These are phyloP conservation scores for Theonella swinhoei DNA, from an alignment of 37 sponge, comb jelly and placozoan genomes.

Conservation along the genomic window DNA sequence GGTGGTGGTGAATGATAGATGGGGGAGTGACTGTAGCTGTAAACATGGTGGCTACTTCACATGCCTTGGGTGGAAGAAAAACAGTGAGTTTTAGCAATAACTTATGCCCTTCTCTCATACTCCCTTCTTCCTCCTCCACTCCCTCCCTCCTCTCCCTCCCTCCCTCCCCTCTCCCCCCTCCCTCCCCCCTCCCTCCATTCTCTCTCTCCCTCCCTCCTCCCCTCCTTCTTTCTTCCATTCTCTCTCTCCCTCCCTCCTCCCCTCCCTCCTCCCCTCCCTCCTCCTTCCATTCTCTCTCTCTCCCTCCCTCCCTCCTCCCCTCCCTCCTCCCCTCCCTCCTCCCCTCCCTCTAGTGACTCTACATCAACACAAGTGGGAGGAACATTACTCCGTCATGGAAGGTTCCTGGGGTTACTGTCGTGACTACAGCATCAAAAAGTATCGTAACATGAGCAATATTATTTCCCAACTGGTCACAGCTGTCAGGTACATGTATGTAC, in stretches of 20 bases:
- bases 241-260: not conserved
- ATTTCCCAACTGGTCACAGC: slow-evolving; percentile 62
- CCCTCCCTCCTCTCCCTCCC: too few relatives aligned
- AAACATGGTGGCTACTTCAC: slow-evolving; percentile 76
- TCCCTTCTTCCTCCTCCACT: too few relatives aligned
- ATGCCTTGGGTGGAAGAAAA: slow-evolving; percentile 44
- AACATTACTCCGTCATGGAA: slow-evolving; percentile 62
- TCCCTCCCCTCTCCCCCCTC: not conserved
- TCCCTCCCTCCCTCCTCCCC: too few relatives aligned
- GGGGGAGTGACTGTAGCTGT: slow-evolving; percentile 69
- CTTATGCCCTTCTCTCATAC: too few relatives aligned
- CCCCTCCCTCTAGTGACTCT: slow-evolving; percentile 33
- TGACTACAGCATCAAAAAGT: slow-evolving; percentile 34
- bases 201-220: too few relatives aligned
- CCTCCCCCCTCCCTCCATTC: not conserved
- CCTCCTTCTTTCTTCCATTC: too few relatives aligned
- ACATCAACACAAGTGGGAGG: slow-evolving; percentile 83
- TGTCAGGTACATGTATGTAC: slow-evolving; percentile 62
- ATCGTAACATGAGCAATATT: slow-evolving; percentile 42
- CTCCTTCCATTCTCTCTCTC: too few relatives aligned
- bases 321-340: not conserved
- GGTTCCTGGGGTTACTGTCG: slow-evolving; percentile 73
- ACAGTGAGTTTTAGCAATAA: not conserved
- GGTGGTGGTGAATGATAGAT: slow-evolving; percentile 83
- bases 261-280: too few relatives aligned